Base-by-base conservation (phyloP, 2,888 invertebrate genomes). In the Drosophila prolongata region DNA sequence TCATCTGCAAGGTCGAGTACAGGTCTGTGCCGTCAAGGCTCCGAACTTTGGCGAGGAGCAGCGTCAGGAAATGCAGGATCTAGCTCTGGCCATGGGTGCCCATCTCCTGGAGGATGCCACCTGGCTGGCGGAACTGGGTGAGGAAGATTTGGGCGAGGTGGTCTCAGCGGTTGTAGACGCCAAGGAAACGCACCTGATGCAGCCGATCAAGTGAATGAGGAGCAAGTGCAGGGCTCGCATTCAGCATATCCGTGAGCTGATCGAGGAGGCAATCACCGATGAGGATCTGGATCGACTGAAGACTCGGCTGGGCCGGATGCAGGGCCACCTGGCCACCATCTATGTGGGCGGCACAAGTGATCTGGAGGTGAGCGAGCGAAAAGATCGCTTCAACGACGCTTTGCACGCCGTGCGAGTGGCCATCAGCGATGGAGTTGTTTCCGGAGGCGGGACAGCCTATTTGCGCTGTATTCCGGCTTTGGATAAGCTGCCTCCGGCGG, bases 1-100 rank as follows among this genome's bases (percentile, higher is more conserved):
- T 92, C 95, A 96, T 93, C 92, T 97, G 50, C 97, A 97, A 92
- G 97, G 97, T 88, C 97, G 97, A 2, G 94, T 98, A 6, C 97
- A 98, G 93, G 97, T 98, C 2, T 97, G 96, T 62, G 98, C 98
- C 24, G 98, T 98, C 0, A 98, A 98, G 90, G 98, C 98, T 3
- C 98, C 98, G 65, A 98, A 98, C 10, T 98, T 98, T 91, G 98
- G 98, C 67, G 98, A 98, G 91, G 98, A 98, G 92, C 95, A 98
- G 55, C 98, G 97, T 92, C 95, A 96, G 40, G 97, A 97, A 1
- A 94, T 98, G 16, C 95, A 96, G 81, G 98, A 98, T 89, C 97
- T 98, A 95, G 98, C 98, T 2, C 95, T 97, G 84, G 94, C 98
- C 16, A 95, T 97, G 1, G 98, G 98, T 60, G 98, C 96, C 69